phyloP scores from a whole-genome alignment of 1,140 invertebrate genomes.

The Scaptomyza montana region DNA sequence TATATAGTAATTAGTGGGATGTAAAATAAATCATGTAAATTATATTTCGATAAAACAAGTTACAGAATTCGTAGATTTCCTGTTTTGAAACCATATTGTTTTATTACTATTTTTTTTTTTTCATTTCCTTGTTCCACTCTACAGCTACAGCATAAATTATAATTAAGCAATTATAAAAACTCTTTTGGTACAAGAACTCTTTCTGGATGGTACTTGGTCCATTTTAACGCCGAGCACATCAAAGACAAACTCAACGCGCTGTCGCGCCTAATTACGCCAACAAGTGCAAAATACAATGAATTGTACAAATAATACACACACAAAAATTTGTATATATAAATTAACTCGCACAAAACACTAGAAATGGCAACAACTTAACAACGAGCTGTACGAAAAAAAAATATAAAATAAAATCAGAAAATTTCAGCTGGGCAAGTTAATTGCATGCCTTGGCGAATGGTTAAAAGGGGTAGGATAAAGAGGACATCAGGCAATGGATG shows the following conservation, averaged over 20 bases:
- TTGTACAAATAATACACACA: slow-evolving; percentile 19
- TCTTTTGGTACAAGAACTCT: neutral
- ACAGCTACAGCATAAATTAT: slow-evolving; percentile 4
- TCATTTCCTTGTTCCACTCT: too few species aligned
- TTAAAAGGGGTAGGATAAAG: neutral
- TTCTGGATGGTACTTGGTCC: slow-evolving; percentile 28
- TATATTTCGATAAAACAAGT: too few species aligned
- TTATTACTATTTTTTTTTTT: too few species aligned
- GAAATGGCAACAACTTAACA: slow-evolving; percentile 51
- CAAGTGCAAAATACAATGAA: slow-evolving; percentile 26
- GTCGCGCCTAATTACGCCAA: slow-evolving; percentile 47
- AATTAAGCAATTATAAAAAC: slow-evolving; percentile 41
- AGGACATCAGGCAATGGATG: neutral
- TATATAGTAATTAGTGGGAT: too few species aligned
- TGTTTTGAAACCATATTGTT: too few species aligned
- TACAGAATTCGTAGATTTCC: too few species aligned
- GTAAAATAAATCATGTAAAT: too few species aligned
- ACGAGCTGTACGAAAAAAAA: slow-evolving; percentile 18
- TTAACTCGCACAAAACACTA: slow-evolving; percentile 48
- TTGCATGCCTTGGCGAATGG: slow-evolving; percentile 25
- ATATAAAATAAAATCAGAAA: slow-evolving; percentile 33
- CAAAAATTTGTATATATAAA: slow-evolving; percentile 12
- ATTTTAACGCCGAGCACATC: slow-evolving; percentile 41
- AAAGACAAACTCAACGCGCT: slow-evolving; percentile 24
- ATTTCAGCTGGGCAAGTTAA: slow-evolving; percentile 46